Base-by-base conservation (phyloP, 37 sponge, comb jelly and placozoan genomes). In the Crambe crambe region DNA sequence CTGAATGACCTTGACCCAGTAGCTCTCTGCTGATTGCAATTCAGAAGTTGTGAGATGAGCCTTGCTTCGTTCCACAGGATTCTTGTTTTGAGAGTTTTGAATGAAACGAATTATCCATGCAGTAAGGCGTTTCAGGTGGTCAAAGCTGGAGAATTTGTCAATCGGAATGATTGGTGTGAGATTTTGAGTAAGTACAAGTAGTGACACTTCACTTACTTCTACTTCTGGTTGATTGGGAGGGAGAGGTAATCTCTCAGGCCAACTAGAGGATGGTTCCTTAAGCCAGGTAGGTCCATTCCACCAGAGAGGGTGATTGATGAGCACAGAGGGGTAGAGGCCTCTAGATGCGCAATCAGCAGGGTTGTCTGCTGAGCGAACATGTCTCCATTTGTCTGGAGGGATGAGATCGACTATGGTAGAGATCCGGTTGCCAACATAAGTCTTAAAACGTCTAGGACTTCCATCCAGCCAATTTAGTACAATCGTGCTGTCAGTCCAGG, bases 401-500 rank as follows among this genome's bases (percentile, higher is more conserved):
- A 58, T 58, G 6, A 58, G 59, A 3, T 58, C 59, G 26, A 58
- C 25, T 3, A 58, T 58, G 3, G 6, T 3, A 58, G 59, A 58
- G 20, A 18, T 26, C 3, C 59, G 25, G 25, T 58, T 4, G 3
- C 59, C 20, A 58, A 58, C 8, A 12, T 58, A 58, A 26, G 59
- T 58, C 20, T 58, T 58, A 26, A 58, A 58, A 26, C 59, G 59
- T 4, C 21, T 23, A n/a, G 12, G 58, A 57, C 59, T 80, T 18
- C 72, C 72, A 56, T 66, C 51, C 68, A 81, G 41, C 82, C 82
- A 81, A 58, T 38, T 73, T 35, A 81, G 73, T n/a, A 81, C 82
- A 42, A 81, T 81, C 3, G 57, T 58, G 57, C 83, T 83, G 18
- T 83, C 83, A 22, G 83, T 69, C 76, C 77, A 84, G 2, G 77